These are phyloP conservation scores for Holocentrus rufus DNA, from an alignment of 2,797 vertebrate species.

Conservation along the genomic window DNA sequence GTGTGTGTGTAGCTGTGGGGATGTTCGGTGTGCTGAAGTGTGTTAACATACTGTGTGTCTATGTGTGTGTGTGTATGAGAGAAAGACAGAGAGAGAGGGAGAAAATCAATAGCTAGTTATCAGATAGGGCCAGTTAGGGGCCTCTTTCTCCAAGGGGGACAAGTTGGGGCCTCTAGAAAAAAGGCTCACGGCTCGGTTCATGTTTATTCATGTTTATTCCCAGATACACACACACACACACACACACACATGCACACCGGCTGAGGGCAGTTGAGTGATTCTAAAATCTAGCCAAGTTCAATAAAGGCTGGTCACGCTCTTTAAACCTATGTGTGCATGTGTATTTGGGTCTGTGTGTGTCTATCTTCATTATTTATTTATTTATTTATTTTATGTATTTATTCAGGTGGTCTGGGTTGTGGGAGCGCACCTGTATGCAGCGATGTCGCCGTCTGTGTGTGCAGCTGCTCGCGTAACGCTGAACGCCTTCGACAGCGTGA, in stretches of 20 bases:
- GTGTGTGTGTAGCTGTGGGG: conserved; percentile 1
- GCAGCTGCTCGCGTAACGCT: not conserved
- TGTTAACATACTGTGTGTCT: conserved; percentile 7
- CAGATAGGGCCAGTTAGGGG: conserved; percentile 51
- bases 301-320: conserved; percentile 26
- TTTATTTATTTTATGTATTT: not conserved
- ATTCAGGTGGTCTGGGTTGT: conserved; percentile 18
- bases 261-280: not conserved
- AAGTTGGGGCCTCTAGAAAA: conserved; percentile 48
- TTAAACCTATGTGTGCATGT: conserved; percentile 14
- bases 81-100: not conserved
- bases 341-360: conserved; percentile 2
- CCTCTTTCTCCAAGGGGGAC: conserved; percentile 39
- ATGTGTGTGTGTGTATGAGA: conserved; percentile 3
- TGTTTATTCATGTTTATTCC: not conserved
- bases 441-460: conserved; percentile 31
- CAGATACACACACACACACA: conserved; percentile 5
- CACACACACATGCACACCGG: conserved; percentile 7
- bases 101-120: conserved; percentile 69
- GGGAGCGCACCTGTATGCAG: conserved; percentile 22
- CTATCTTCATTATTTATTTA: conserved; percentile 34
- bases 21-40: not conserved
- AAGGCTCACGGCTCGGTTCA: conserved; percentile 40
- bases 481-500: conserved; percentile 26
- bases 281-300: conserved; percentile 23